Percentiles rank a stretch among this genome's conserved stretches.
Evolutionary conservation across 2,113 vertebrate species (phyloP).

Genomic region (Gallinago undulata): DNA sequence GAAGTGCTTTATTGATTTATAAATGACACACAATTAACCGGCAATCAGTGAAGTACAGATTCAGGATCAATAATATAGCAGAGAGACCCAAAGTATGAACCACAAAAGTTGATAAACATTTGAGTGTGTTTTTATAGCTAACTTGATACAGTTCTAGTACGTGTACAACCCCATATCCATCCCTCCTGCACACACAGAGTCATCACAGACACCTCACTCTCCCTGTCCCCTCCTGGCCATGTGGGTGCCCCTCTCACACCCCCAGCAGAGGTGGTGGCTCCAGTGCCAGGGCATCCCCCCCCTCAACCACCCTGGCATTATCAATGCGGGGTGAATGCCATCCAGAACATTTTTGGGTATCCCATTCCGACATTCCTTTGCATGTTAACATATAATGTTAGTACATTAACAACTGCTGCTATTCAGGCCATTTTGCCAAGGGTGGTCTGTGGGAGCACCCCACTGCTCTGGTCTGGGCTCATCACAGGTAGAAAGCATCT

Average conservation of each 20-base stretch:
- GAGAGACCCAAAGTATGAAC: neutral
- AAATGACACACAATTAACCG: neutral
- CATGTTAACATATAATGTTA: neutral
- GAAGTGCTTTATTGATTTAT: neutral
- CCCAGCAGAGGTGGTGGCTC: no score
- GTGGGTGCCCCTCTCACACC: no score
- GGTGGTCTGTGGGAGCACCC: neutral
- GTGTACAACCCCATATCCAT: no score
- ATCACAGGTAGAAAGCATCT: neutral
- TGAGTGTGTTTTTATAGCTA: neutral
- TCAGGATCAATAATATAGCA: neutral
- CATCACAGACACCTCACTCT: neutral
- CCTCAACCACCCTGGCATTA: no score
- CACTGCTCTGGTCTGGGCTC: neutral
- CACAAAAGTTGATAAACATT: neutral
- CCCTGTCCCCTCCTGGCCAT: no score
- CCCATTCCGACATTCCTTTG: neutral
- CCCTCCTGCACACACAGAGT: rapidly evolving
- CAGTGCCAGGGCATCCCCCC: neutral
- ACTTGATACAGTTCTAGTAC: rapidly evolving
- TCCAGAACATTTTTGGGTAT: neutral
- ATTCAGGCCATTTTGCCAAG: neutral
- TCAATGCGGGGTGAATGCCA: neutral
- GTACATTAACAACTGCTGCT: neutral
- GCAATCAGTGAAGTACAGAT: neutral